Conservation (phyloP, 1,140 invertebrate genomes). For the Potamilus streckersoni region DNA sequence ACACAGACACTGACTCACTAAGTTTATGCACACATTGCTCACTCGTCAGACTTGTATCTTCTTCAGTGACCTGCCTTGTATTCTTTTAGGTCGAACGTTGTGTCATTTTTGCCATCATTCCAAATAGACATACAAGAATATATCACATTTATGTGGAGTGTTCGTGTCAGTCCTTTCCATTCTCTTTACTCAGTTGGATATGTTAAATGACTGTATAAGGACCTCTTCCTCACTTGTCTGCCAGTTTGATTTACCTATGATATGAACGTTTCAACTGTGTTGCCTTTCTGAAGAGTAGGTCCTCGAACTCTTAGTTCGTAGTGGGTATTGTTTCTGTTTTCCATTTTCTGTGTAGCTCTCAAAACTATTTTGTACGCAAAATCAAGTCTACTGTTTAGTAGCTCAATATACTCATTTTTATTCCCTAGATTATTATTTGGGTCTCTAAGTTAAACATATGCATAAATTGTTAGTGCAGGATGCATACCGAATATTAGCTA, state of each 20-base stretch:
- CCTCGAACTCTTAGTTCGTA: slow-evolving; percentile 7
- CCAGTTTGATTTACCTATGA: slow-evolving; percentile 16
- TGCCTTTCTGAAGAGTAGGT: background rate
- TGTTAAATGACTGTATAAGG: slow-evolving; percentile 8
- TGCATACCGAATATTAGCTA: slow-evolving; percentile 8
- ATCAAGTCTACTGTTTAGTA: background rate
- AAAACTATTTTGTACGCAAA: slow-evolving; percentile 4
- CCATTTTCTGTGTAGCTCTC: slow-evolving; percentile 1
- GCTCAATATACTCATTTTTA: background rate
- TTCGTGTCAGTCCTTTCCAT: too few relatives aligned
- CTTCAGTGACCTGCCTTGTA: too few relatives aligned
- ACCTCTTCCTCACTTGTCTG: slow-evolving; percentile 13
- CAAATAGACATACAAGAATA: too few relatives aligned
- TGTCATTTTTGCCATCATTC: too few relatives aligned
- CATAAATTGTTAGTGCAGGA: slow-evolving; percentile 4
- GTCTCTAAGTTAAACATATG: background rate
- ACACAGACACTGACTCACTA: too few relatives aligned
- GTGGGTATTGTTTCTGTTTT: slow-evolving; percentile 12
- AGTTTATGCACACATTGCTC: too few relatives aligned
- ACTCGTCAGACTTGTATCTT: too few relatives aligned
- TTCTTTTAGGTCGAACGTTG: too few relatives aligned
- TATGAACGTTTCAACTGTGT: slow-evolving; percentile 9
- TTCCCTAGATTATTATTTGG: background rate
- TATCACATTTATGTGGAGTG: too few relatives aligned
- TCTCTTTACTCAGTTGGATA: background rate